Evolutionary conservation across 2,797 vertebrate genomes (phyloP), one percentile per base, ranked within the genome.

Genomic region (Amphiprion clarkii): DNA sequence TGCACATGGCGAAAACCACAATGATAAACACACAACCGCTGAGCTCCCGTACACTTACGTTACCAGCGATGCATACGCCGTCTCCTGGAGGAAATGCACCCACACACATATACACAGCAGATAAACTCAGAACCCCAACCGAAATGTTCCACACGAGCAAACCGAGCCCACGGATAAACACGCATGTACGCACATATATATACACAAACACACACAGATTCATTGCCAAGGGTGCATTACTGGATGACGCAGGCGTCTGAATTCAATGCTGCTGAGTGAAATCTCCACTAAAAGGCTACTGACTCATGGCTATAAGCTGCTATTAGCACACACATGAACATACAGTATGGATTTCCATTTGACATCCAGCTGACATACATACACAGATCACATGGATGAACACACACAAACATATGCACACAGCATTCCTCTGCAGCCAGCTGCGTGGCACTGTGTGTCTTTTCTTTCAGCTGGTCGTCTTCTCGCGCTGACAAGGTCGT

Each of bases 381-480:
- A 66, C 49, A 69, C 13, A 17, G 4, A 51, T 31, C 59, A 60
- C 40, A 17, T 54, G 42, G 29, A 13, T 23, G 21, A 40, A 27
- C 6, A 33, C 52, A 63, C 29, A 66, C 49, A 46, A 40, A 55
- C 51, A 67, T 27, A 27, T 4, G 4, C 66, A 56, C 16, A 42
- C n/a, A 44, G 31, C 14, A 33, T 42, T 67, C 78, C 77, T 72
- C 62, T 33, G 25, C 21, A 76, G 87, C 84, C 92, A 89, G 88
- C 88, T 88, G 89, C 71, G 79, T 82, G 87, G 81, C 84, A 81
- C 40, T 60, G 85, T 52, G 31, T 12, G 67, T 59, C 66, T 81
- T 78, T 40, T 85, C 89, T 86, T 84, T 91, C 88, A 89, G 85
- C 86, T 83, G 79, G 64, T 78, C 53, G 25, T 87, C 83, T 48